Base-by-base conservation (phyloP, 2,888 invertebrate genomes). In the Ptychoptera albimana region DNA sequence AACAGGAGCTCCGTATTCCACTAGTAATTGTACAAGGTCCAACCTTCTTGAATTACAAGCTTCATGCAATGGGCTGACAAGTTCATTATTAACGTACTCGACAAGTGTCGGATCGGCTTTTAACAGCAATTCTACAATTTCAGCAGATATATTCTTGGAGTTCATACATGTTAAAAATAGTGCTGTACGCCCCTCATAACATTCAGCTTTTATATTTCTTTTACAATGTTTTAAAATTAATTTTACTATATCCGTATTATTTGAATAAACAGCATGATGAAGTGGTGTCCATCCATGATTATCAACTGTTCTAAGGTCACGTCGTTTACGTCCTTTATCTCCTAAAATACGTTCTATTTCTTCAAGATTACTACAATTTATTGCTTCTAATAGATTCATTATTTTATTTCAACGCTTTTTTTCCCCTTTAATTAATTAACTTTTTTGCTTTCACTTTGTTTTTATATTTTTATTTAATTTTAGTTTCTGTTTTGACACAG, bases 261-360 rank as follows among this genome's bases (percentile, higher is more conserved):
- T 41, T 9, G 39, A 46, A 1, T 12, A 13, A 12, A 50, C 45
- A 2, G 46, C 49, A 45, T 50, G 49, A 45, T 50, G 49, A 29
- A 47, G 29, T 12, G 42, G 30, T 11, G 39, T 32, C 42, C 42
- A 47, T 23, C 36, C 39, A 30, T 47, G 47, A 45, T 47, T 47
- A 31, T 47, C 47, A 32, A 23, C 23, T 23, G 23, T 5, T 5
- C 7, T 23, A 5, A 23, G n/a, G n/a, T 23, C 7, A 5, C 23
- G 23, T 23, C 31, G 40, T 36, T 23, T 7, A 5, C 23, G 23
- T 23, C 4, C 7, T 3, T 7, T 23, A 23, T 23, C 23, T 5
- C 4, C 23, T 23, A 23, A 7, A 5, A 23, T 23, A 23, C 7
- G 23, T 23, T 23, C 7, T 5, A 23, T 7, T 5, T 5, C 23